Evolutionary conservation across 2,113 vertebrate species (phyloP).

Genomic region (Datnioides undecimradiatus): DNA sequence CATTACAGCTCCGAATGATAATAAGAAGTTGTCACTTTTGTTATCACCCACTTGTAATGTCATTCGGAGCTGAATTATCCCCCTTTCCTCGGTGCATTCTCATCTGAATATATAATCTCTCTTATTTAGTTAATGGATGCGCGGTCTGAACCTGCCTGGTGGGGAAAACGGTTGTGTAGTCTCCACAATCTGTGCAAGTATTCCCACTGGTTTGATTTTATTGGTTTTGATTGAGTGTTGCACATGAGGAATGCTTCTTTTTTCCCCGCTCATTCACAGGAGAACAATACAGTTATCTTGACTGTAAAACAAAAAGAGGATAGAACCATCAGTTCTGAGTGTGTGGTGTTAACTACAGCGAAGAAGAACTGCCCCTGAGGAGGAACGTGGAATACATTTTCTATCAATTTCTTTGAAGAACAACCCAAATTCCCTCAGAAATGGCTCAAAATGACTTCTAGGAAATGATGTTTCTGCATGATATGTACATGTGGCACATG

Average conservation of each 20-base stretch:
- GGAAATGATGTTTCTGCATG: neutral
- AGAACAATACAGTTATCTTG: slow-evolving; percentile 38
- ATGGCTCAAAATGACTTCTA: neutral
- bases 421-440: neutral
- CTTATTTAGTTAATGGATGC: slow-evolving; percentile 47
- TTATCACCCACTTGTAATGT: slow-evolving; percentile 56
- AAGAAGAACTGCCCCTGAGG: slow-evolving; percentile 26
- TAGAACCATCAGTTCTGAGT: slow-evolving; percentile 11
- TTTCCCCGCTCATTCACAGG: slow-evolving; percentile 16
- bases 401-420: slow-evolving; percentile 13
- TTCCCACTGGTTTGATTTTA: slow-evolving; percentile 44
- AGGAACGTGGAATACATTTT: slow-evolving; percentile 31
- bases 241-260: slow-evolving; percentile 29
- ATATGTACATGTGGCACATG: neutral
- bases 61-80: slow-evolving; percentile 31
- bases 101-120: slow-evolving; percentile 53
- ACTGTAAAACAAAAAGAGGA: slow-evolving; percentile 40
- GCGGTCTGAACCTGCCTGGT: slow-evolving; percentile 1
- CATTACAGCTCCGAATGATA: slow-evolving; percentile 13
- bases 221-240: slow-evolving; percentile 55
- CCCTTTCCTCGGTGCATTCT: slow-evolving; percentile 18
- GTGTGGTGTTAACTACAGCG: slow-evolving; percentile 27
- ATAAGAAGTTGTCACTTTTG: slow-evolving; percentile 46
- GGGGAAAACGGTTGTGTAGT: slow-evolving; percentile 12
- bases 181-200: slow-evolving; percentile 46